A percentile compares a stretch with the other conserved stretches of the same genome.
Conservation (phyloP, 2,113 vertebrate species). For the Oncorhynchus masou region DNA sequence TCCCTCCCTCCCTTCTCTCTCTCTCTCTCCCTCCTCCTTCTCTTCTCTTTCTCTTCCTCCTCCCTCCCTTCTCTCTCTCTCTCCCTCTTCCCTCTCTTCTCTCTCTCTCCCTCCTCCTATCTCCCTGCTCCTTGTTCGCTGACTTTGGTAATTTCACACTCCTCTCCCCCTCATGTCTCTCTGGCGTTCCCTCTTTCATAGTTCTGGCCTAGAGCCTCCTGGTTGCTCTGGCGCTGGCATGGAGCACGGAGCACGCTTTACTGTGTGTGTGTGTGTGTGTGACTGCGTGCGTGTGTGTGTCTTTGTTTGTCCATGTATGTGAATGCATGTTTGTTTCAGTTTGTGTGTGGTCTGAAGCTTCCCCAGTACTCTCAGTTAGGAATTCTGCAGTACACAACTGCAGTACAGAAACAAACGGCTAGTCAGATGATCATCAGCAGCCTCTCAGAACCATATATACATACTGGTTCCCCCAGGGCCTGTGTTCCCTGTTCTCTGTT, state of each 20-base stretch:
- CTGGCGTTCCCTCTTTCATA: background rate
- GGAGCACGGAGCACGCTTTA: background rate
- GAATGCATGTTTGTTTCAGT: background rate
- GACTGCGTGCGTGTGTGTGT: background rate
- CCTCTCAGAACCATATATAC: too few relatives aligned
- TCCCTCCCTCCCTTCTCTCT: background rate
- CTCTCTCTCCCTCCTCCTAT: constrained; percentile 35
- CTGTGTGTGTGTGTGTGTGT: background rate
- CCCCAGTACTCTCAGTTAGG: too few relatives aligned
- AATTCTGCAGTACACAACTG: too few relatives aligned
- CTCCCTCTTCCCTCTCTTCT: too few relatives aligned
- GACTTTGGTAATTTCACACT: background rate
- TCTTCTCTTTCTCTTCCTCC: too few relatives aligned
- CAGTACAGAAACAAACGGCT: too few relatives aligned
- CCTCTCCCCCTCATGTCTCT: background rate
- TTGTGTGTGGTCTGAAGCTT: background rate
- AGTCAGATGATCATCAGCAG: too few relatives aligned
- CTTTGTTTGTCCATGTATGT: background rate
- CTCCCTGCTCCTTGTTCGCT: background rate
- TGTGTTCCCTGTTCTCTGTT: too few relatives aligned
- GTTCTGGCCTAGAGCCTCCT: background rate
- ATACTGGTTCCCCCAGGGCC: too few relatives aligned
- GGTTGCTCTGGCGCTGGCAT: background rate
- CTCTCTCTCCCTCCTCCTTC: background rate
- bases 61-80: background rate